phyloP scores from a whole-genome alignment of 1,140 invertebrate genomes.

The Episyrphus balteatus region DNA sequence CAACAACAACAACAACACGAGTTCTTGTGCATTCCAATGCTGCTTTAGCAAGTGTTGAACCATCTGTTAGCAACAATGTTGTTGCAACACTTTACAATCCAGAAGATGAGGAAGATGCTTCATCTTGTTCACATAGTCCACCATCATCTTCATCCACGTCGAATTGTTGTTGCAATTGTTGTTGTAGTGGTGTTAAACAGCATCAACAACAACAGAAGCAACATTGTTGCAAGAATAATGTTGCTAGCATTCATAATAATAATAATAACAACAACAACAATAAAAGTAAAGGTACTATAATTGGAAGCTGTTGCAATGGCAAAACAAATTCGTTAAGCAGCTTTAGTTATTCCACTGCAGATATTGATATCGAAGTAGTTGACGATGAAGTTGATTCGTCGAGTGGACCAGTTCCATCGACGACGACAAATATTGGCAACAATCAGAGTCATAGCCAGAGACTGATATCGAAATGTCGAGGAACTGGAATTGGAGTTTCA shows the following conservation, averaged over 20 bases:
- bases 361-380: slow-evolving; percentile 6
- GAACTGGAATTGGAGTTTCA: too few species aligned
- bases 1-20: not conserved
- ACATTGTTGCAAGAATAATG: not conserved
- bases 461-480: too few species aligned
- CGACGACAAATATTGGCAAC: too few species aligned
- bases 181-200: not conserved
- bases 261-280: not conserved
- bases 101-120: not conserved
- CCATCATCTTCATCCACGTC: not conserved
- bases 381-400: slow-evolving; percentile 9
- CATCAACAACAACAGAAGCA: slow-evolving; percentile 1
- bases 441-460: too few species aligned
- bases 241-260: not conserved
- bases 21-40: not conserved
- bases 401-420: slow-evolving; percentile 18
- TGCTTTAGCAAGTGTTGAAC: too few species aligned
- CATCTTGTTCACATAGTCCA: not conserved
- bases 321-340: slow-evolving; percentile 8
- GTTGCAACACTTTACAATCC: not conserved
- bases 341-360: slow-evolving; percentile 7
- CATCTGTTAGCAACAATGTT: too few species aligned
- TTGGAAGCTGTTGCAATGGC: slow-evolving; percentile 1
- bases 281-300: not conserved
- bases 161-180: not conserved